A percentile compares a stretch with the other conserved stretches of the same genome.
These are phyloP conservation scores for Agrochola circellaris DNA, from an alignment of 2,888 invertebrate species.

Conservation along the genomic window DNA sequence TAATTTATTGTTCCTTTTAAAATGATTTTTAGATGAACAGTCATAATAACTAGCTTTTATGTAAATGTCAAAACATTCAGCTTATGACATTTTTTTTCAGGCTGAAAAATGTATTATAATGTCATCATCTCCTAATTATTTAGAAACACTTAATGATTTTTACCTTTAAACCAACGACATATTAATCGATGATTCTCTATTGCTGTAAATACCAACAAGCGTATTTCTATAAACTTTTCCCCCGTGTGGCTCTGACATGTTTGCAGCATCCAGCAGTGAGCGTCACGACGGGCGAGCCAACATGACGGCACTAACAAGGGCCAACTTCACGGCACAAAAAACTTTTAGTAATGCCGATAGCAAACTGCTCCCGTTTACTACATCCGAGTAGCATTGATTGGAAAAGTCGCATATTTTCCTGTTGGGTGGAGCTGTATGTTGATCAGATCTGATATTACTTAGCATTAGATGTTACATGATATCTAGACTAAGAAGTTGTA, in stretches of 20 bases:
- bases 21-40: too few relatives aligned
- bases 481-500: background rate
- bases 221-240: background rate
- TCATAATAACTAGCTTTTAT: too few relatives aligned
- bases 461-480: background rate
- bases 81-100: too few relatives aligned
- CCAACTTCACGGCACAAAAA: constrained; percentile 62
- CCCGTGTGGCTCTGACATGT: constrained; percentile 23
- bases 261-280: constrained; percentile 24
- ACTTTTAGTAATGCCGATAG: constrained; percentile 51
- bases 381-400: constrained; percentile 36
- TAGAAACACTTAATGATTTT: too few relatives aligned
- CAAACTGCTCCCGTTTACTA: constrained; percentile 25
- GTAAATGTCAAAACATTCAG: too few relatives aligned
- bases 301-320: constrained; percentile 32
- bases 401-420: constrained; percentile 40
- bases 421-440: constrained; percentile 2
- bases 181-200: background rate
- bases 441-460: constrained; percentile 2
- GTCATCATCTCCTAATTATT: too few relatives aligned
- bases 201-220: background rate
- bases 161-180: too few relatives aligned
- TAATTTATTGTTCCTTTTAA: too few relatives aligned
- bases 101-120: too few relatives aligned
- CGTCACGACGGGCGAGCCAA: constrained; percentile 41